Evolutionary conservation across 2,113 vertebrate species (phyloP), one percentile per base, ranked within the genome.

Genomic region (Cervus canadensis): DNA sequence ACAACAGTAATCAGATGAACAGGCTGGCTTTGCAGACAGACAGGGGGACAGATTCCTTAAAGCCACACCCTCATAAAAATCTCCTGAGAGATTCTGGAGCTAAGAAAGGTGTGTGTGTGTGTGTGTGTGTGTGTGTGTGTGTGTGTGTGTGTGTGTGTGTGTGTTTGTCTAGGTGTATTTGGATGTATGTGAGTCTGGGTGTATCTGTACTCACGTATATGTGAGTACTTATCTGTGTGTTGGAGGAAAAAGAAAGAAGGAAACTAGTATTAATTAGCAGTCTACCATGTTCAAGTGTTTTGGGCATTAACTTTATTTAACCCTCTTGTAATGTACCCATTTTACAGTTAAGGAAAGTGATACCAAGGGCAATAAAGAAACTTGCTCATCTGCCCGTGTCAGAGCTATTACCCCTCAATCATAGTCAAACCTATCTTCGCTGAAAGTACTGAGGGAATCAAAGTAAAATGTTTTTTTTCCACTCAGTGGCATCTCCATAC

Each of bases 31-130:
- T 21, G 0, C 0, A 15, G 78, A 71, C 93, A 56, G 91, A 48
- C 71, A 45, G 0, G 2, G 25, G 10, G 48, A 17, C 28, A 2
- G 67, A 15, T 83, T 71, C 50, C 0, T 91, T 57, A 57, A 16
- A 78, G 6, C 25, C 25, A 40, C 17, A 26, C n/a, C n/a, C 30
- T 86, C 48, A 9, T 16, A 52, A 45, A 60, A 59, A 52, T 33
- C 33, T 23, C 13, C 78, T 30, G 15, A 64, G 54, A 86, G 86
- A 30, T 28, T 71, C 89, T 54, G 40, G 52, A 60, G 45, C 89
- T 48, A n/a, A 76, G 59, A 74, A 76, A 78, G 26, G 3, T 48
- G 45, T 48, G 12, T 25, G 28, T 28, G 21, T 28, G 76, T 52
- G 30, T 33, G 62, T 64, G 30, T 45, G 10, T 54, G n/a, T n/a